Evolutionary conservation across 2,113 vertebrate species (phyloP).

Genomic region (Geococcyx californianus): DNA sequence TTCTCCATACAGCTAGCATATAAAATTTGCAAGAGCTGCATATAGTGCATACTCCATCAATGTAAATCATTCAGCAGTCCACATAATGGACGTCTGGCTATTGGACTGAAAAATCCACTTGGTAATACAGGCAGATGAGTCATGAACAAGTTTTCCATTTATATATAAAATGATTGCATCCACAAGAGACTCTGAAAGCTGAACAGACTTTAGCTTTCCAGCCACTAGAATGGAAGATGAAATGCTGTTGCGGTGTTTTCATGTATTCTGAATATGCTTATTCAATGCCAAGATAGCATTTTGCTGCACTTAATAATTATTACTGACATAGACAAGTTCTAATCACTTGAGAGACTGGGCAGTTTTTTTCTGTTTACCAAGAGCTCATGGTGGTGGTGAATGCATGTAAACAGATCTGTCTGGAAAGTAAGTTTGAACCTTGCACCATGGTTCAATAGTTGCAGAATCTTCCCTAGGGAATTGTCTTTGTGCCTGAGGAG

Average conservation of each 20-base stretch:
- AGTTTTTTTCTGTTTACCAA: background rate
- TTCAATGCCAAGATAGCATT: background rate
- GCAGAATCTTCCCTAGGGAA: background rate
- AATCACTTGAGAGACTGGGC: background rate
- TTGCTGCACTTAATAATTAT: background rate
- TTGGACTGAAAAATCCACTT: constrained; percentile 27
- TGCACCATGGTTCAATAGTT: background rate
- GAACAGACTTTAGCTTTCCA: constrained; percentile 1
- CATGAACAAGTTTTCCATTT: constrained; percentile 34
- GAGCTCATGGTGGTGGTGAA: background rate
- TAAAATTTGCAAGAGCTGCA: constrained; percentile 54
- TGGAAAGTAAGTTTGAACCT: background rate
- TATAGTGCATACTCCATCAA: background rate
- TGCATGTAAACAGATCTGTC: background rate
- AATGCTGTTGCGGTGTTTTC: background rate
- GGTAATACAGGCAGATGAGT: constrained; percentile 38
- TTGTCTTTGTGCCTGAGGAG: background rate
- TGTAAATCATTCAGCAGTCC: constrained; percentile 47
- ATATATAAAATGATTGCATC: background rate
- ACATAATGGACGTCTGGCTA: constrained; percentile 25
- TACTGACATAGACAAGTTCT: background rate
- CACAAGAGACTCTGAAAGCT: constrained; percentile 19
- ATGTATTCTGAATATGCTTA: background rate
- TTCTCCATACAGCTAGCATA: constrained; percentile 6
- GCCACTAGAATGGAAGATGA: background rate